These are phyloP conservation scores for Prosapia bicincta DNA, from an alignment of 2,888 invertebrate species.

Conservation along the genomic window DNA sequence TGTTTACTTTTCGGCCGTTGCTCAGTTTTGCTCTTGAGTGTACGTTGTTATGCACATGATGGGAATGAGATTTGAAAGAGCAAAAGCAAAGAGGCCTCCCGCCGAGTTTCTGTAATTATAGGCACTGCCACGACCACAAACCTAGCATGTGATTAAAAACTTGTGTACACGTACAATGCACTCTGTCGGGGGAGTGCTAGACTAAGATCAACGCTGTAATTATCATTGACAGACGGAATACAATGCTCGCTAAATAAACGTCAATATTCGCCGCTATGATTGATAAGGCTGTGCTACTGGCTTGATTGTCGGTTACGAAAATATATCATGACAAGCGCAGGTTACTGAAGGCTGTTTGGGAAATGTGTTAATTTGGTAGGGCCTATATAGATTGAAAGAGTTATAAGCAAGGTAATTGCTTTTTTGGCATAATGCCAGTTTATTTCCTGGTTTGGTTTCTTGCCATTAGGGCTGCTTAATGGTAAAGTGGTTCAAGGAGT, in stretches of 20 bases:
- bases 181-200: background rate
- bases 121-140: background rate
- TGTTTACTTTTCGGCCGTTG: background rate
- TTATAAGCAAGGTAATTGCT: no score
- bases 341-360: background rate
- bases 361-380: background rate
- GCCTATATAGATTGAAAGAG: no score
- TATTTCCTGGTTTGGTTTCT: no score
- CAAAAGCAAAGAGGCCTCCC: background rate
- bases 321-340: background rate
- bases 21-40: background rate
- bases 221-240: background rate
- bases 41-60: background rate
- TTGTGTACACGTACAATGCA: background rate
- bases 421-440: no score
- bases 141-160: background rate
- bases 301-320: background rate
- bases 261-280: background rate
- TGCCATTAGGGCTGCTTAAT: no score
- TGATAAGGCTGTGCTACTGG: background rate
- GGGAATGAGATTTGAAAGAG: background rate
- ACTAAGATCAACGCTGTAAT: background rate
- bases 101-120: background rate
- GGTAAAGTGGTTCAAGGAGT: no score
- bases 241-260: background rate